Conservation (phyloP, 35 echinoderm and acorn worm genomes). For the Anneissia japonica region DNA sequence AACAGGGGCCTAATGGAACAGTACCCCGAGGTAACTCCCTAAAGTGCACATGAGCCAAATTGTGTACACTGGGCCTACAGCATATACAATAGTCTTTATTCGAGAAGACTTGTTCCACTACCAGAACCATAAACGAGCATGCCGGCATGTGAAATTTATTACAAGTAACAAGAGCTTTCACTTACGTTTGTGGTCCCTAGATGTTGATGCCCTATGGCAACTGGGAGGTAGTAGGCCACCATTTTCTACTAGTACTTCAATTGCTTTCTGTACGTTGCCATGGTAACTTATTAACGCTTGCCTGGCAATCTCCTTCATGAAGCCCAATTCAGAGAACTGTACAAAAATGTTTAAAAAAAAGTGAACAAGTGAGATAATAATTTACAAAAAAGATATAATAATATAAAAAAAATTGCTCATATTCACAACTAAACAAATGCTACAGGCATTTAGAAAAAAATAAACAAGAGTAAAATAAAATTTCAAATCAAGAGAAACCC, state of each 20-base stretch:
- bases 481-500: neutral
- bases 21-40: too few relatives aligned
- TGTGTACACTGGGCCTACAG: too few relatives aligned
- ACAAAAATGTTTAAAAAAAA: conserved; percentile 1
- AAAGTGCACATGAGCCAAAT: too few relatives aligned
- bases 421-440: neutral
- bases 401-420: neutral
- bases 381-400: neutral
- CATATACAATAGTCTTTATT: too few relatives aligned
- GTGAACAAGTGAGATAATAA: neutral
- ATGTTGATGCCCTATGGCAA: neutral
- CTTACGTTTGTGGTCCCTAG: neutral
- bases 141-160: too few relatives aligned
- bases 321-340: conserved; percentile 73
- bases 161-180: too few relatives aligned
- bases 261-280: conserved; percentile 64
- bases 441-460: neutral
- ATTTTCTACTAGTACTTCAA: conserved; percentile 41
- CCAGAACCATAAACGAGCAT: too few relatives aligned
- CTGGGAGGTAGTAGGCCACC: conserved; percentile 61
- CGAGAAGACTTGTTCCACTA: too few relatives aligned
- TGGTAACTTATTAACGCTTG: conserved; percentile 39
- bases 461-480: neutral
- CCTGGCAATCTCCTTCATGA: conserved; percentile 43
- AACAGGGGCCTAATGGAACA: too few relatives aligned